Percentiles rank a stretch among this genome's conserved stretches.
Evolutionary conservation across 2,113 vertebrate genomes (phyloP).

Genomic region (Atractosteus spatula): DNA sequence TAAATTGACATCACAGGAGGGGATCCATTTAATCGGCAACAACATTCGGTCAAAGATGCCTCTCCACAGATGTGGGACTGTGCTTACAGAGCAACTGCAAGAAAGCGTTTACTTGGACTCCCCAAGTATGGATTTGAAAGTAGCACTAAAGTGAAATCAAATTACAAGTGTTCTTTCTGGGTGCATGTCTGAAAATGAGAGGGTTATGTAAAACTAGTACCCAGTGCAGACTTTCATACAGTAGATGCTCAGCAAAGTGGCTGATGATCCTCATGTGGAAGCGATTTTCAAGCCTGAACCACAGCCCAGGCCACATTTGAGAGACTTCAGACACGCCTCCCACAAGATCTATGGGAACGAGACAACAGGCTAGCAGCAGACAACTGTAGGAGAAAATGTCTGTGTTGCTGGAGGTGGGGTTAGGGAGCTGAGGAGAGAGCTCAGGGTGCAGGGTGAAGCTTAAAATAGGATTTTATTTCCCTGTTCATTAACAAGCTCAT

Average conservation of each 20-base stretch:
- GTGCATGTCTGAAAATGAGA: too few species aligned
- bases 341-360: neutral
- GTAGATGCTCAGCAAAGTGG: conserved; percentile 25
- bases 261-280: conserved; percentile 40
- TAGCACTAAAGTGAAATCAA: too few species aligned
- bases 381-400: conserved; percentile 32
- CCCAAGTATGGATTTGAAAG: too few species aligned
- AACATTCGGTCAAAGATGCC: too few species aligned
- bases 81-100: too few species aligned
- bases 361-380: conserved; percentile 19
- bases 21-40: too few species aligned
- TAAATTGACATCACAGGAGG: neutral
- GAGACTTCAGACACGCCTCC: conserved; percentile 29
- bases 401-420: conserved; percentile 5
- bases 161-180: too few species aligned
- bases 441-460: neutral
- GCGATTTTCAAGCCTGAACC: conserved; percentile 23
- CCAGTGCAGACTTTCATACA: too few species aligned
- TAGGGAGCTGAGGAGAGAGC: neutral
- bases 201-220: too few species aligned
- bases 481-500: conserved; percentile 20
- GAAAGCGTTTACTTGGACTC: too few species aligned
- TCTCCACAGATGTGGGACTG: too few species aligned
- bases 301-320: conserved; percentile 26
- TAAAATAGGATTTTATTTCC: conserved; percentile 19